Evolutionary conservation across 2,888 invertebrate species (phyloP), one percentile per base, ranked within the genome.

Genomic region (Ormyrus labotus): DNA sequence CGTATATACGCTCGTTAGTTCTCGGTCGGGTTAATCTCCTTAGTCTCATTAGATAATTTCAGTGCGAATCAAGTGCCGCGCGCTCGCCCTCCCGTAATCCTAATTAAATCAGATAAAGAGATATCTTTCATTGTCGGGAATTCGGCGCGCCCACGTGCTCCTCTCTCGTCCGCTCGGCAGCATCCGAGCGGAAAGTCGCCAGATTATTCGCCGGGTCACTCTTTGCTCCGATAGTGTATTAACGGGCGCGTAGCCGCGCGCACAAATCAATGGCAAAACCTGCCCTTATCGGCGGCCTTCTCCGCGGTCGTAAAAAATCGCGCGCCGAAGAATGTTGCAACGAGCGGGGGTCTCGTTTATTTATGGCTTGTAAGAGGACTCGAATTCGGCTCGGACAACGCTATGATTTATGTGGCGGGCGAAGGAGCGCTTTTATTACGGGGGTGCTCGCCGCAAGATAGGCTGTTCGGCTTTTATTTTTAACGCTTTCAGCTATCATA

Each of bases 61-160:
- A 61, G 50, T 60, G 51, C 68, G 64, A 70, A 67, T 19, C n/a
- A 65, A 65, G 65, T 65, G 45, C 50, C 53, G 58, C 34, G 5
- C 19, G 9, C 47, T 34, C 50, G 57, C 48, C 8, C 11, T 50
- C 77, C n/a, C 50, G 48, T 53, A 70, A 64, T 67, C 67, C 74
- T 78, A 78, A 82, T 80, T 78, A 77, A 80, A 82, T 75, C 78
- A 70, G 82, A 82, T 80, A 80, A 71, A 78, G 63, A 68, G 50
- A 4, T 19, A 10, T 57, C 8, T 45, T 19, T 19, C 19, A 19
- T 19, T 19, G 19, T 19, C 19, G 19, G 19, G 1, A 19, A 19
- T 19, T 19, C 19, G 19, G 19, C 19, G 19, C 19, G 48, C 55
- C 5, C 65, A 10, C n/a, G 45, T 10, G 45, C 45, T 53, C 55